Conservation (phyloP, 2,797 vertebrate genomes). For the Chanos chanos region DNA sequence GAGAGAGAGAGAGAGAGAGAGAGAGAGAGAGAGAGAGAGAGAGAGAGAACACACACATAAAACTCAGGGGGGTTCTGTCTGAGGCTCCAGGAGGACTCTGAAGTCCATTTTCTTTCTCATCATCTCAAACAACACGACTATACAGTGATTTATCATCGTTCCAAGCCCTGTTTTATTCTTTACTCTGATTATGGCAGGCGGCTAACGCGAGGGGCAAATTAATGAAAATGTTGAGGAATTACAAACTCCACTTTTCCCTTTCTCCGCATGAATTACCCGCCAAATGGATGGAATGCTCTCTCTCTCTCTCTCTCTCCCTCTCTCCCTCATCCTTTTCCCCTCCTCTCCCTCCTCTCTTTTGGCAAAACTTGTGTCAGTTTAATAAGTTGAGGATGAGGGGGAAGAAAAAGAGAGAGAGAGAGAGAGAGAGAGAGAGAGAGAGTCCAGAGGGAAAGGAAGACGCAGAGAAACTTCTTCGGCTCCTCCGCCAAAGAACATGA, state of each 20-base stretch:
- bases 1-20: constrained; percentile 9
- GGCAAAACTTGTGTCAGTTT: neutral
- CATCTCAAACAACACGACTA: constrained; percentile 44
- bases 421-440: neutral
- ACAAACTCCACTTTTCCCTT: constrained; percentile 45
- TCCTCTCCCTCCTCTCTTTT: neutral
- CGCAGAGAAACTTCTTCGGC: neutral
- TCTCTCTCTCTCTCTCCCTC: constrained; percentile 24
- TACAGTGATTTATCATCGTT: constrained; percentile 53
- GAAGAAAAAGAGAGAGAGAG: no score
- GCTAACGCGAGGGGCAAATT: constrained; percentile 54
- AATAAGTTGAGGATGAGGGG: neutral
- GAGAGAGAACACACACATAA: neutral
- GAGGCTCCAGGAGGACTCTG: constrained; percentile 17
- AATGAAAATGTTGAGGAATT: constrained; percentile 53
- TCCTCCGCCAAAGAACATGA: no score
- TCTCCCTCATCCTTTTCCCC: neutral
- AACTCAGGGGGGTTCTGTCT: no score
- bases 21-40: constrained; percentile 13
- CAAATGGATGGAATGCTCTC: constrained; percentile 5
- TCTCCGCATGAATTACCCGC: constrained; percentile 42
- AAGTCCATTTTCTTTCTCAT: constrained; percentile 48
- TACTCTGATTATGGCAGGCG: constrained; percentile 49
- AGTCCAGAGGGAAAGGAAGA: constrained; percentile 40
- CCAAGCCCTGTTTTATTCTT: constrained; percentile 50